phyloP scores from a whole-genome alignment of 2,797 vertebrate species.

The Amblyraja radiata region DNA sequence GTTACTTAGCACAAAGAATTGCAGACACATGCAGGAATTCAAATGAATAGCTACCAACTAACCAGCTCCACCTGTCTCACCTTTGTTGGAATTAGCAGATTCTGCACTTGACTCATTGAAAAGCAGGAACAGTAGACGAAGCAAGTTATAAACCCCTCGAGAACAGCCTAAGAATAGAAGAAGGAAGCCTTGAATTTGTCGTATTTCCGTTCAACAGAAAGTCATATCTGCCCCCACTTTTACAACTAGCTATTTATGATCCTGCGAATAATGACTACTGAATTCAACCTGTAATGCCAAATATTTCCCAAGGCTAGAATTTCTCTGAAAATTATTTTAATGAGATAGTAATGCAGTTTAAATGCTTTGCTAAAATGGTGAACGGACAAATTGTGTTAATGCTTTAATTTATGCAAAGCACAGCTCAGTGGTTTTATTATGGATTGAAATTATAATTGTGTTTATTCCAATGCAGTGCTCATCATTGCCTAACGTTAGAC shows the following conservation, averaged over 20 bases:
- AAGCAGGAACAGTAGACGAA: too few species aligned
- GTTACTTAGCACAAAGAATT: too few species aligned
- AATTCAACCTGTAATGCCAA: background rate
- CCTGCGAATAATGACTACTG: background rate
- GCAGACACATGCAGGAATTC: too few species aligned
- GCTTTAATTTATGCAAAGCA: background rate
- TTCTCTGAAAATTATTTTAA: constrained; percentile 10
- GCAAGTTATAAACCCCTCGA: too few species aligned
- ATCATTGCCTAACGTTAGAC: background rate
- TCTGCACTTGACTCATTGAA: too few species aligned
- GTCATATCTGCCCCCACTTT: background rate
- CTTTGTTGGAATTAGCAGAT: too few species aligned
- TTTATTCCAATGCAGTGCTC: background rate
- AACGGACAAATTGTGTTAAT: background rate
- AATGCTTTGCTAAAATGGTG: background rate
- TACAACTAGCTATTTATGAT: background rate
- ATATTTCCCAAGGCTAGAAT: background rate
- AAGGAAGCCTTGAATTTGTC: too few species aligned
- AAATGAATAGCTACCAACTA: too few species aligned
- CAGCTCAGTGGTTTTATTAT: background rate
- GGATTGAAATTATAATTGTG: background rate
- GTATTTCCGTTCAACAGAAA: background rate
- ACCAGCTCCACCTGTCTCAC: too few species aligned
- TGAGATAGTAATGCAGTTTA: background rate
- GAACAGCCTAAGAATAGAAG: too few species aligned